phyloP scores from a whole-genome alignment of 1,140 invertebrate species.

The Plodia interpunctella region DNA sequence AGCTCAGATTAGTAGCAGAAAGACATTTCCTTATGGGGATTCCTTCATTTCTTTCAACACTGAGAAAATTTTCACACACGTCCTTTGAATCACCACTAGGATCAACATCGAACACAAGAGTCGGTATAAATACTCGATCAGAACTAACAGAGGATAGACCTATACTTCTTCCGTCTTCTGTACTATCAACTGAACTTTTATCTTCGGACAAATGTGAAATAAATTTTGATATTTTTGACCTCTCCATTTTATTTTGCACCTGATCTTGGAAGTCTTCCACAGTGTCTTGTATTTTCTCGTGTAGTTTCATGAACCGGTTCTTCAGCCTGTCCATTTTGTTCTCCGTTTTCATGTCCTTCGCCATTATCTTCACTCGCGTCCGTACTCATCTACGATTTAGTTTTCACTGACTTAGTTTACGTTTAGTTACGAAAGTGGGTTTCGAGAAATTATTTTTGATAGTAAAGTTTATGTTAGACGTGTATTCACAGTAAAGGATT shows the following conservation, averaged over 20 bases:
- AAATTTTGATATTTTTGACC: constrained; percentile 53
- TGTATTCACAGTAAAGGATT: neutral
- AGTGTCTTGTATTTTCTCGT: constrained; percentile 66
- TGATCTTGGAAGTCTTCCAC: constrained; percentile 70
- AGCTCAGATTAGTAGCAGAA: constrained; percentile 48
- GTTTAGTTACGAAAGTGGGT: neutral
- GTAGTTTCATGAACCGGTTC: constrained; percentile 53
- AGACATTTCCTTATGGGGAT: constrained; percentile 40
- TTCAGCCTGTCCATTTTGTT: constrained; percentile 67
- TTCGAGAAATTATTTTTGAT: neutral
- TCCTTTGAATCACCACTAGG: constrained; percentile 27
- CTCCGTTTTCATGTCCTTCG: constrained; percentile 42
- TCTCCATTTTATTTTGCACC: constrained; percentile 63
- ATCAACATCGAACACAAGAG: constrained; percentile 51
- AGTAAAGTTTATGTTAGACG: neutral
- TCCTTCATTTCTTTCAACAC: constrained; percentile 45
- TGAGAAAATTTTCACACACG: constrained; percentile 53
- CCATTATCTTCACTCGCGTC: constrained; percentile 14
- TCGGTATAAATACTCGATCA: constrained; percentile 32
- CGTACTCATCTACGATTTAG: constrained; percentile 13
- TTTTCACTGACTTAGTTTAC: neutral
- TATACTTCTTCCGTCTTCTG: constrained; percentile 8
- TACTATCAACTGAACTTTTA: constrained; percentile 37
- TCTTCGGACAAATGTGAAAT: constrained; percentile 63
- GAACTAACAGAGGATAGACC: neutral